Conservation (phyloP, 2,113 vertebrate genomes). For the Ciconia boyciana region DNA sequence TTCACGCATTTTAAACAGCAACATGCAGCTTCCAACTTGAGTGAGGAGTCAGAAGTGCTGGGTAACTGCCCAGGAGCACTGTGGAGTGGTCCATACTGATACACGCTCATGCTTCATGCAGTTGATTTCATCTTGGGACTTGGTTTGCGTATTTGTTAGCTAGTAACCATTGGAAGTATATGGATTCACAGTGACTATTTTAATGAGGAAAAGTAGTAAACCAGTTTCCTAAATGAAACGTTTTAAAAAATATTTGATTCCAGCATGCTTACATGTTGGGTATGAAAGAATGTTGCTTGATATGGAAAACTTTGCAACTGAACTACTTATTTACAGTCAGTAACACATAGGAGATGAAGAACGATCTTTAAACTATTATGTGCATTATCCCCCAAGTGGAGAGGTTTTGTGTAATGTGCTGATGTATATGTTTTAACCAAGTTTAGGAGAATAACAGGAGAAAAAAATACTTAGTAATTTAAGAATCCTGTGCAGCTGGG, state of each 20-base stretch:
- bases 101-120: neutral
- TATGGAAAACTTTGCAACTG: neutral
- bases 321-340: neutral
- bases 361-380: neutral
- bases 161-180: neutral
- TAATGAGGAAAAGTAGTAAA: neutral
- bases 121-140: neutral
- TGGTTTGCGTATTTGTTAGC: neutral
- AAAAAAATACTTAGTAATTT: neutral
- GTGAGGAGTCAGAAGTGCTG: neutral
- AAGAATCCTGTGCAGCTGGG: neutral
- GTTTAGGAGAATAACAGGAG: neutral
- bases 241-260: neutral
- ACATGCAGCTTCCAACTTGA: neutral
- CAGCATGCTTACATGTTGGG: neutral
- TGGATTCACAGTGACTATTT: neutral
- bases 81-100: neutral
- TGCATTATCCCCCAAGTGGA: neutral
- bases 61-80: neutral
- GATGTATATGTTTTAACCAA: neutral
- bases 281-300: neutral
- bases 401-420: neutral
- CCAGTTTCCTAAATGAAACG: neutral
- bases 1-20: neutral
- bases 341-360: neutral